A percentile compares a stretch with the other conserved stretches of the same genome.
Conservation (phyloP, 2,888 invertebrate genomes). For the Griposia aprilina region DNA sequence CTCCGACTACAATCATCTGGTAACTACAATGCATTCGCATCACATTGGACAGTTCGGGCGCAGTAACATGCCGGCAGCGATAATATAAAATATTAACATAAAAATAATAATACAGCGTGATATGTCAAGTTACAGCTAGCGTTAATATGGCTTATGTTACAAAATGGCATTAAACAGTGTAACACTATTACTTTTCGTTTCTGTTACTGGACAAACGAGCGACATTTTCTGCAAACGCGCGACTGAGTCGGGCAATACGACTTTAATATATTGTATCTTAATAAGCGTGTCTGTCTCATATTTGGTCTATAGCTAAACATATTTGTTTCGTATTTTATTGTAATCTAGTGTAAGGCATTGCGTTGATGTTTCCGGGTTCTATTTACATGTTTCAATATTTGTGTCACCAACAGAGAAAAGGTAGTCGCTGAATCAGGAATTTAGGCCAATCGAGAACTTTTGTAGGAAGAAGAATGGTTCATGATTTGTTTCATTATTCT, state of each 20-base stretch:
- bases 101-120: slow-evolving; percentile 78
- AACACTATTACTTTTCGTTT: slow-evolving; percentile 71
- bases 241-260: slow-evolving; percentile 56
- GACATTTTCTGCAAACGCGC: slow-evolving; percentile 61
- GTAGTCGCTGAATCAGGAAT: slow-evolving; percentile 9
- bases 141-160: slow-evolving; percentile 68
- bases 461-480: neutral
- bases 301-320: slow-evolving; percentile 48
- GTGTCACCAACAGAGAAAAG: slow-evolving; percentile 1
- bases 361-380: slow-evolving; percentile 12
- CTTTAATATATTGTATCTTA: slow-evolving; percentile 28
- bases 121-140: slow-evolving; percentile 82
- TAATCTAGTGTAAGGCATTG: slow-evolving; percentile 53
- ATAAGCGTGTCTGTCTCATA: slow-evolving; percentile 44
- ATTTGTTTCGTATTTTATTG: slow-evolving; percentile 18
- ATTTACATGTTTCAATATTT: slow-evolving; percentile 30
- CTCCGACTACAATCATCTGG: slow-evolving; percentile 4
- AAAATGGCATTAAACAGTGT: slow-evolving; percentile 78
- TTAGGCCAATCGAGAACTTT: slow-evolving; percentile 53
- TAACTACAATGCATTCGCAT: neutral
- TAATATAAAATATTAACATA: slow-evolving; percentile 67
- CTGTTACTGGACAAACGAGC: slow-evolving; percentile 74
- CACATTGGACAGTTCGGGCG: slow-evolving; percentile 9
- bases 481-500: neutral
- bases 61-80: slow-evolving; percentile 23